Evolutionary conservation across 2,888 invertebrate species (phyloP).

Genomic region (Aricia artaxerxes): DNA sequence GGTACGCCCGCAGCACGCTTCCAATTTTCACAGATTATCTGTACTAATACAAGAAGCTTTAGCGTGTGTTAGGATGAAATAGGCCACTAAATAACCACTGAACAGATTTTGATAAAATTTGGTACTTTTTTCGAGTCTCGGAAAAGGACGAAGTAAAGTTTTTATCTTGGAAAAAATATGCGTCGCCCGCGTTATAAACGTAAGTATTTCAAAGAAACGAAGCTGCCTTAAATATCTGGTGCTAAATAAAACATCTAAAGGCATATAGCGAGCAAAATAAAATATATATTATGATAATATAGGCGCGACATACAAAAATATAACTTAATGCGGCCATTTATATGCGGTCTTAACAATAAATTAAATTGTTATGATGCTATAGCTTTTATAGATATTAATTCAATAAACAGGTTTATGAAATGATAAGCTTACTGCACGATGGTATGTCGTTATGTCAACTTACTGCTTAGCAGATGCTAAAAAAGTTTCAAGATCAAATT

Average conservation of each 20-base stretch:
- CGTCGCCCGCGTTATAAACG: too few relatives aligned
- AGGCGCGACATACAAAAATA: background rate
- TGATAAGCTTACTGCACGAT: background rate
- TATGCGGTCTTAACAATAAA: slow-evolving; percentile 23
- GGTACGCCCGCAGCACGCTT: slow-evolving; percentile 25
- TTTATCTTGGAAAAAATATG: too few relatives aligned
- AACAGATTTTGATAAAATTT: slow-evolving; percentile 36
- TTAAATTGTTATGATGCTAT: slow-evolving; percentile 21
- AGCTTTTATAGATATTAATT: slow-evolving; percentile 19
- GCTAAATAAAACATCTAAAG: background rate
- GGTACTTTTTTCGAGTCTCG: too few relatives aligned
- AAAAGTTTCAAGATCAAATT: background rate
- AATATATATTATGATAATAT: background rate
- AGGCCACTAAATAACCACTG: too few relatives aligned
- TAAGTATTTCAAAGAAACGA: too few relatives aligned
- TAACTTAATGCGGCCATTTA: background rate
- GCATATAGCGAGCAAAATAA: background rate
- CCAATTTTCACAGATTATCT: slow-evolving; percentile 33
- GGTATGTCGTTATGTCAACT: background rate
- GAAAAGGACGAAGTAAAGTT: too few relatives aligned
- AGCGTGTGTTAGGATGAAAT: background rate
- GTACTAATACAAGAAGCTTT: slow-evolving; percentile 19
- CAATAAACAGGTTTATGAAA: background rate
- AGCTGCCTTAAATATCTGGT: too few relatives aligned
- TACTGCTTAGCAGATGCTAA: background rate